A percentile compares a stretch with the other conserved stretches of the same genome.
Evolutionary conservation across 1,140 invertebrate genomes (phyloP).

Genomic region (Psilanteris sp.): DNA sequence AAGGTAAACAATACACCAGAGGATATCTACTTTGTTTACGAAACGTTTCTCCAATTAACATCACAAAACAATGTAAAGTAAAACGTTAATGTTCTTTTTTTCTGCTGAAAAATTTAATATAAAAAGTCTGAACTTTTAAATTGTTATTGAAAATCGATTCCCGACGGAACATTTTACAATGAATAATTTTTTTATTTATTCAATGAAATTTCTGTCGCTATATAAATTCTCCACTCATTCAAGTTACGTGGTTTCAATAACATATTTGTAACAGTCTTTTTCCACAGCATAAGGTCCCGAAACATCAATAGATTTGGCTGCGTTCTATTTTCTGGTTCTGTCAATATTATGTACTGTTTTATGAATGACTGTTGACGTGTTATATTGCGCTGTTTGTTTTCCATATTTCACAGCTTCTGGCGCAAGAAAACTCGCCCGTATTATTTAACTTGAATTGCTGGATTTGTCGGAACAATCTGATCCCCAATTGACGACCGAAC

Average conservation of each 20-base stretch:
- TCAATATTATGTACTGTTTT: constrained; percentile 44
- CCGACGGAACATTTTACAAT: no score
- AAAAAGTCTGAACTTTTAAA: no score
- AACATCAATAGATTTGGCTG: constrained; percentile 11
- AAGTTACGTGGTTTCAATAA: constrained; percentile 3
- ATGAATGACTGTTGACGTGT: constrained; percentile 47
- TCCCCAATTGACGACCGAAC: constrained; percentile 4
- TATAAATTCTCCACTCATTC: constrained; percentile 17
- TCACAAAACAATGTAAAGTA: neutral
- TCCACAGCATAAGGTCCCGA: constrained; percentile 10
- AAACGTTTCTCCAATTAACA: constrained; percentile 19
- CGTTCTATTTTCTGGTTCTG: constrained; percentile 14
- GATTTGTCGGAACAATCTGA: constrained; percentile 40
- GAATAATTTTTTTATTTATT: constrained; percentile 34
- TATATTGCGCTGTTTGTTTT: constrained; percentile 60
- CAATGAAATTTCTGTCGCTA: neutral
- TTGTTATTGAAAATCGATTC: no score
- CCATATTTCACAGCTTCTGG: constrained; percentile 46
- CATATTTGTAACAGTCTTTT: constrained; percentile 18
- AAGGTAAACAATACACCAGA: constrained; percentile 20
- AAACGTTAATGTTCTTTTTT: no score
- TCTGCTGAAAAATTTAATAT: no score
- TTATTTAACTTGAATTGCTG: constrained; percentile 30
- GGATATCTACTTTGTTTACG: constrained; percentile 13
- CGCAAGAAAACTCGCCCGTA: constrained; percentile 25